These are phyloP conservation scores for Anorthoa munda DNA, from an alignment of 2,888 invertebrate genomes.

Conservation along the genomic window DNA sequence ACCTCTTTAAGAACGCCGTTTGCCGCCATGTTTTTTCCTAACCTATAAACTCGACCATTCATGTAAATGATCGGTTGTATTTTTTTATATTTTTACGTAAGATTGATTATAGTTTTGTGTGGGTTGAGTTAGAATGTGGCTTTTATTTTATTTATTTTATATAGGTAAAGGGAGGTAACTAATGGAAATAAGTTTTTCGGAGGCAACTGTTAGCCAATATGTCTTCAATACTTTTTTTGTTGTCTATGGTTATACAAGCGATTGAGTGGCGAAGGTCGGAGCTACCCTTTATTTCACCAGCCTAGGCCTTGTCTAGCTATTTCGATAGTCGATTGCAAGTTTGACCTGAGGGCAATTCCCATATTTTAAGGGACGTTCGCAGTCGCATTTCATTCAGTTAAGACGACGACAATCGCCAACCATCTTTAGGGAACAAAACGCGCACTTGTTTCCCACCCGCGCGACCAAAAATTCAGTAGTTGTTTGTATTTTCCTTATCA, in stretches of 20 bases:
- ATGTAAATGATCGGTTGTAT: slow-evolving; percentile 66
- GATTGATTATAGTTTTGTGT: slow-evolving; percentile 63
- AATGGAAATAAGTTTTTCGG: slow-evolving; percentile 1
- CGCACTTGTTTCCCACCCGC: too few species aligned
- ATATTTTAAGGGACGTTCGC: too few species aligned
- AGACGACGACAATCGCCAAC: too few species aligned
- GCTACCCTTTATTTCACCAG: not conserved
- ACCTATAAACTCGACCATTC: slow-evolving; percentile 70
- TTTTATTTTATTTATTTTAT: slow-evolving; percentile 40
- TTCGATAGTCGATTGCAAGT: too few species aligned
- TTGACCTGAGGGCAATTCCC: not conserved
- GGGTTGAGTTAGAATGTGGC: slow-evolving; percentile 44
- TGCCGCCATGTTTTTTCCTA: slow-evolving; percentile 71
- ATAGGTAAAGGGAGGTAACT: slow-evolving; percentile 12
- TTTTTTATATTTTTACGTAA: slow-evolving; percentile 56
- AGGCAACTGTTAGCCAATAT: not conserved
- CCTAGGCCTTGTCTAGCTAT: not conserved
- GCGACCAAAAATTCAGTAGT: too few species aligned
- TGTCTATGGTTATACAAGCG: not conserved
- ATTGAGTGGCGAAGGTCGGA: not conserved
- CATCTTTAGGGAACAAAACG: too few species aligned
- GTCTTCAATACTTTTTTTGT: slow-evolving; percentile 9
- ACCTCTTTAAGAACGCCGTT: slow-evolving; percentile 71
- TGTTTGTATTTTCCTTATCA: too few species aligned
- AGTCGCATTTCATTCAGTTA: too few species aligned